A percentile compares a stretch with the other conserved stretches of the same genome.
These are phyloP conservation scores for Pharmacophagus antenor DNA, from an alignment of 2,888 invertebrate genomes.

Conservation along the genomic window DNA sequence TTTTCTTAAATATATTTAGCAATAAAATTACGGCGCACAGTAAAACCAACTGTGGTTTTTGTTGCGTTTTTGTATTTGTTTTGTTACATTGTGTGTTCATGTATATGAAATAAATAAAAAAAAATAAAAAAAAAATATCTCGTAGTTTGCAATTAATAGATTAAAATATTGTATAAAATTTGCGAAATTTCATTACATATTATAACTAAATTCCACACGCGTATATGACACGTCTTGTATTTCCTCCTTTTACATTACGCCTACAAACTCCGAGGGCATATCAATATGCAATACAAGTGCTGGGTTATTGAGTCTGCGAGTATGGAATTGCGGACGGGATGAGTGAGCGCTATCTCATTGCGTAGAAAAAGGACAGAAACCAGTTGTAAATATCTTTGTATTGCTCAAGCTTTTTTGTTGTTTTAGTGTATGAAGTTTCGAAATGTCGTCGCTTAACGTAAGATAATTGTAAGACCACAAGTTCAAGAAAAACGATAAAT, in stretches of 20 bases:
- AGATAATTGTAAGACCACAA: too few relatives aligned
- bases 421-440: neutral
- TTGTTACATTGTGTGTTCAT: too few relatives aligned
- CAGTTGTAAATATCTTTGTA: neutral
- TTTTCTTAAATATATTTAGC: too few relatives aligned
- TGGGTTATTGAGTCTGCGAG: neutral
- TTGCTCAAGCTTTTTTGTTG: neutral
- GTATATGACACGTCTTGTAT: neutral
- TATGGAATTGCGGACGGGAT: neutral
- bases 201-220: neutral
- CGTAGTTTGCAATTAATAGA: neutral
- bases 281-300: neutral
- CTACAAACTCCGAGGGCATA: neutral
- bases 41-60: too few relatives aligned
- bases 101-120: too few relatives aligned
- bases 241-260: neutral
- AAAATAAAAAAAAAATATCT: too few relatives aligned
- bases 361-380: neutral
- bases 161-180: neutral
- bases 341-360: neutral
- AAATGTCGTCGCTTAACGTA: neutral
- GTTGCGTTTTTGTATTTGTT: too few relatives aligned
- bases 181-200: neutral
- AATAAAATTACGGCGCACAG: too few relatives aligned
- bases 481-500: too few relatives aligned